A percentile compares a stretch with the other conserved stretches of the same genome.
phyloP scores from a whole-genome alignment of 2,888 invertebrate genomes.

The Ligdia adustata region DNA sequence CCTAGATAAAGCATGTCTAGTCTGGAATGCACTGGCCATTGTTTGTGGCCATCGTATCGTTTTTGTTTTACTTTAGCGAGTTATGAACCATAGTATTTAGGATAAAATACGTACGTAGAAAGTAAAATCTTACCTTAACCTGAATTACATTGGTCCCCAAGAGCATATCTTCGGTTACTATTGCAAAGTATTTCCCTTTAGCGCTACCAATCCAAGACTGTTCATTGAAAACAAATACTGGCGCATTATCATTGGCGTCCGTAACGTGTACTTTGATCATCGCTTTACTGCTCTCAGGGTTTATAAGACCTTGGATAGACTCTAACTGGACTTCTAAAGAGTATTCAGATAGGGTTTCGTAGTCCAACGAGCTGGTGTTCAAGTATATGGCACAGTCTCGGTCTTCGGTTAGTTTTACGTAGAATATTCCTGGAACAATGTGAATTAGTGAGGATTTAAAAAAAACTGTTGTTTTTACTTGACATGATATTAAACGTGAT shows the following conservation, averaged over 20 bases:
- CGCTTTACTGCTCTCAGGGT: conserved; percentile 89
- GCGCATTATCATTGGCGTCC: conserved; percentile 96
- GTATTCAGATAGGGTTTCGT: conserved; percentile 89
- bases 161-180: conserved; percentile 89
- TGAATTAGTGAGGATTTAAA: too few relatives aligned
- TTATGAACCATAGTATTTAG: too few relatives aligned
- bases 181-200: conserved; percentile 90
- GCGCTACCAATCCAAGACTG: conserved; percentile 80
- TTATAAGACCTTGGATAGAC: conserved; percentile 91
- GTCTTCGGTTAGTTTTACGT: conserved; percentile 89
- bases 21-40: too few relatives aligned
- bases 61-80: too few relatives aligned
- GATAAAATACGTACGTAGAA: too few relatives aligned
- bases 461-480: too few relatives aligned
- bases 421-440: conserved; percentile 90
- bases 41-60: too few relatives aligned
- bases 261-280: conserved; percentile 91
- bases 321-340: conserved; percentile 90
- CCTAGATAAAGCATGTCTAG: too few relatives aligned
- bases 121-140: conserved; percentile 83
- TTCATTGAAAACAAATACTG: conserved; percentile 90
- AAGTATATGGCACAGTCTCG: conserved; percentile 93
- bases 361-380: conserved; percentile 89
- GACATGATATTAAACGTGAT: too few relatives aligned
- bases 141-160: conserved; percentile 91